Percentiles rank a stretch among this genome's conserved stretches.
phyloP scores from a whole-genome alignment of 1,140 invertebrate species.

The Euwallacea fornicatus region DNA sequence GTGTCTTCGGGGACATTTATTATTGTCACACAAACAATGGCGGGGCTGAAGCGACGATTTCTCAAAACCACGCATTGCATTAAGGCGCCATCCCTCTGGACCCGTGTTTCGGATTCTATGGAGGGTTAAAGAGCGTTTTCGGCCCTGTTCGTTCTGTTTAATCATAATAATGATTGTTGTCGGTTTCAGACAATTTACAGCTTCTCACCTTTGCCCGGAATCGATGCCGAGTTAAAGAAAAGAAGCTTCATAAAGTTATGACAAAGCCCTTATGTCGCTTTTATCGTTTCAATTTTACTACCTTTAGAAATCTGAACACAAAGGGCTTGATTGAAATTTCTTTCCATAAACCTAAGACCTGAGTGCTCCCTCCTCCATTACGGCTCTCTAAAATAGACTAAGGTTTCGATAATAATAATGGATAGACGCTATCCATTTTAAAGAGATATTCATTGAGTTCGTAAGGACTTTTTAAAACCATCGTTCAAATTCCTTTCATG shows the following conservation, averaged over 20 bases:
- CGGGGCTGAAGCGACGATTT: slow-evolving; percentile 32
- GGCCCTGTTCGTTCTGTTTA: slow-evolving; percentile 27
- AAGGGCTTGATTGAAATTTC: slow-evolving; percentile 37
- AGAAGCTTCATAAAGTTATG: not conserved
- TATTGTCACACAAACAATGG: slow-evolving; percentile 39
- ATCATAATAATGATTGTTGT: slow-evolving; percentile 22
- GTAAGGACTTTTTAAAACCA: slow-evolving; percentile 19
- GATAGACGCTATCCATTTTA: slow-evolving; percentile 29
- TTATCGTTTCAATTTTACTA: slow-evolving; percentile 36
- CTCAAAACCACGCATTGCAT: slow-evolving; percentile 39
- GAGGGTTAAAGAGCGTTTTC: slow-evolving; percentile 34
- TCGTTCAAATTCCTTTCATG: too few species aligned
- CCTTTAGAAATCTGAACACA: slow-evolving; percentile 32
- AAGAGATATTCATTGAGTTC: slow-evolving; percentile 20
- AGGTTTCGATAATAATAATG: slow-evolving; percentile 36
- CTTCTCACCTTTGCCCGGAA: too few species aligned
- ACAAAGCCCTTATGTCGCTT: slow-evolving; percentile 9
- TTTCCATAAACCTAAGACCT: slow-evolving; percentile 33
- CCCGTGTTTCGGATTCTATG: slow-evolving; percentile 36
- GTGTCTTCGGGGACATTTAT: slow-evolving; percentile 36
- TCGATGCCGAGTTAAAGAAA: not conserved
- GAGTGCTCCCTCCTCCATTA: slow-evolving; percentile 31
- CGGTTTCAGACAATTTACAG: slow-evolving; percentile 11
- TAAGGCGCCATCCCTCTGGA: slow-evolving; percentile 35
- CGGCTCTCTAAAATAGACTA: slow-evolving; percentile 25